Evolutionary conservation across 2,113 vertebrate species (phyloP), one percentile per base, ranked within the genome.

Genomic region (Blennius ocellaris): DNA sequence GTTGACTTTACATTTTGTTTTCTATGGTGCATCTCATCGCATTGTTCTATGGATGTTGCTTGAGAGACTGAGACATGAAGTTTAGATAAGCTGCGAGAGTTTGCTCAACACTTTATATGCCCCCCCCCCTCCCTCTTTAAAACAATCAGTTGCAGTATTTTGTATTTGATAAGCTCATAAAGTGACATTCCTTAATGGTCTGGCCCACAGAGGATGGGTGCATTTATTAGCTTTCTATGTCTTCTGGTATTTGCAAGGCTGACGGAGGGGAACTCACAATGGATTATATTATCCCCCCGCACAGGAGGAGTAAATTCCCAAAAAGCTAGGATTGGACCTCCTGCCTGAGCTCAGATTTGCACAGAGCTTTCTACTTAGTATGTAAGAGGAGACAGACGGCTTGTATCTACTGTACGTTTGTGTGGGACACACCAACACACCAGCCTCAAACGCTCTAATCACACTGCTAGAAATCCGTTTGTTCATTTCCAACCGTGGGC

Each of bases 311-410:
- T 66, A 76, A 68, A 71, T 82, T 71, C 79, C 61, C 52, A 12
- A 64, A 80, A 80, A 73, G 64, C 51, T 72, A 55, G 47, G 78
- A 84, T 74, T 78, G 76, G 73, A 81, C 66, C 60, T 76, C 17
- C 73, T 65, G 70, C 63, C 73, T 69, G 78, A 84, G 80, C 82
- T 73, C 69, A 81, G 81, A 87, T 80, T 89, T 87, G 83, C 77
- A 88, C 86, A 84, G 80, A 67, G 77, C 65, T 82, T 82, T 81
- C 52, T 58, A 73, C 80, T 84, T 66, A 64, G 73, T 72, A 75
- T 81, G 47, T 61, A 65, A 80, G n/a, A 82, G 41, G 73, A 81
- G 73, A 48, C 10, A 8, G 54, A 78, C 21, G 56, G 59, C 79
- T 84, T 72, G 73, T 74, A 82, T 60, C 59, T 78, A 43, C 53